These are phyloP conservation scores for Drosophila tripunctata DNA, from an alignment of 2,888 invertebrate species.

Conservation along the genomic window DNA sequence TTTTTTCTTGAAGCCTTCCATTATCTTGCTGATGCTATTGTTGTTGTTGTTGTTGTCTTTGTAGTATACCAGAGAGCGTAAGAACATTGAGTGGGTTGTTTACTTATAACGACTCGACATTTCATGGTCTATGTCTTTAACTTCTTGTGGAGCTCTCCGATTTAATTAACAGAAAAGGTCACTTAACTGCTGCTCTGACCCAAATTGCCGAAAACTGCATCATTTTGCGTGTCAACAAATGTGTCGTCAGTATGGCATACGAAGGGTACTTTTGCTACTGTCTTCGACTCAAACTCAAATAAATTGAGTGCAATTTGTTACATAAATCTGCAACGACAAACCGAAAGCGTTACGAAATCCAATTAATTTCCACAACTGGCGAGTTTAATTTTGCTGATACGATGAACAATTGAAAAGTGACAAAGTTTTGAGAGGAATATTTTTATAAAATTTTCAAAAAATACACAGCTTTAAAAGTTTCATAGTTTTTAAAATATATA, in stretches of 20 bases:
- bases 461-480: too few species aligned
- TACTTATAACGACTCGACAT: constrained; percentile 43
- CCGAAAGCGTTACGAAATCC: constrained; percentile 13
- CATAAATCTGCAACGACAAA: constrained; percentile 20
- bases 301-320: constrained; percentile 59
- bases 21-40: neutral
- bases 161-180: constrained; percentile 61
- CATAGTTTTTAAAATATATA: too few species aligned
- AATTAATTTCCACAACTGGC: constrained; percentile 35
- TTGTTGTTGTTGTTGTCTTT: neutral
- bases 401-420: neutral
- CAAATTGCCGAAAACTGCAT: constrained; percentile 45
- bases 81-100: constrained; percentile 60
- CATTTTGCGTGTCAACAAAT: constrained; percentile 50
- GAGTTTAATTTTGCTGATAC: constrained; percentile 1
- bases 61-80: neutral
- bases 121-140: constrained; percentile 28
- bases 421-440: too few species aligned
- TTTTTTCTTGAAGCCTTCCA: constrained; percentile 47
- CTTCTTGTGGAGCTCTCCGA: constrained; percentile 21
- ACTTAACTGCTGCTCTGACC: constrained; percentile 16
- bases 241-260: constrained; percentile 24
- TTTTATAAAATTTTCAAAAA: too few species aligned
- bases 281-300: constrained; percentile 13
- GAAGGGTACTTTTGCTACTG: constrained; percentile 11